Conservation (phyloP, 2,797 vertebrate genomes). For the Antrozous pallidus region DNA sequence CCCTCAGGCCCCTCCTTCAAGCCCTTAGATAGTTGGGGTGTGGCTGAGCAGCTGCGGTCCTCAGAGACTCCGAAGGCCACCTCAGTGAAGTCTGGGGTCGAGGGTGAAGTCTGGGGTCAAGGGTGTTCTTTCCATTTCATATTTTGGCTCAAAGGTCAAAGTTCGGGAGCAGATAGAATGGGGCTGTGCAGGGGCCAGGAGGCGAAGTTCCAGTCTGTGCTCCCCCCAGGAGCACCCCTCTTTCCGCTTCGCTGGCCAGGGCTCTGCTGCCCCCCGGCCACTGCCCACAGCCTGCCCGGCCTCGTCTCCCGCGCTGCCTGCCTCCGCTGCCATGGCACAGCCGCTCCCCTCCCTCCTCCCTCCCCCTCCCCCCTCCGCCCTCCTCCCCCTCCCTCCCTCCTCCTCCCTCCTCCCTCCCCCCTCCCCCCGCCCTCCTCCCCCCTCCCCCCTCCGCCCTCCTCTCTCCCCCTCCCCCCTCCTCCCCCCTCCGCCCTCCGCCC, state of each 20-base stretch:
- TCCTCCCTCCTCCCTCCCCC: accelerated
- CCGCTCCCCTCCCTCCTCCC: accelerated
- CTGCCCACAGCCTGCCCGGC: neutral
- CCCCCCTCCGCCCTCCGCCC: accelerated
- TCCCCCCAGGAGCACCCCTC: neutral
- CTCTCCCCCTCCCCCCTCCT: too few species aligned
- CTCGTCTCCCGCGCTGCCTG: accelerated
- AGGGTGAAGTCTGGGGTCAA: too few species aligned
- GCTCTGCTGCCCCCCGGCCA: neutral
- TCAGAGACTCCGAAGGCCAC: neutral
- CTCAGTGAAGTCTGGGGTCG: neutral
- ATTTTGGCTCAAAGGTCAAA: neutral
- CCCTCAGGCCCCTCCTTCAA: neutral
- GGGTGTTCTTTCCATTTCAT: neutral
- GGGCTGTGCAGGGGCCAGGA: neutral
- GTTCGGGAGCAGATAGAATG: neutral
- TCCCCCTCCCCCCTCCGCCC: neutral
- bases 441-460: neutral
- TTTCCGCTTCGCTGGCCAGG: neutral
- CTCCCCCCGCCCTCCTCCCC: accelerated
- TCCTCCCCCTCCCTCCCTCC: too few species aligned
- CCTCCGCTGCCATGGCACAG: neutral
- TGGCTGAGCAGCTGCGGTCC: neutral
- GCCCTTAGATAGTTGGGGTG: neutral
- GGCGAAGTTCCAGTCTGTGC: neutral